A percentile compares a stretch with the other conserved stretches of the same genome.
These are phyloP conservation scores for Thereva unica DNA, from an alignment of 2,888 invertebrate genomes.

Conservation along the genomic window DNA sequence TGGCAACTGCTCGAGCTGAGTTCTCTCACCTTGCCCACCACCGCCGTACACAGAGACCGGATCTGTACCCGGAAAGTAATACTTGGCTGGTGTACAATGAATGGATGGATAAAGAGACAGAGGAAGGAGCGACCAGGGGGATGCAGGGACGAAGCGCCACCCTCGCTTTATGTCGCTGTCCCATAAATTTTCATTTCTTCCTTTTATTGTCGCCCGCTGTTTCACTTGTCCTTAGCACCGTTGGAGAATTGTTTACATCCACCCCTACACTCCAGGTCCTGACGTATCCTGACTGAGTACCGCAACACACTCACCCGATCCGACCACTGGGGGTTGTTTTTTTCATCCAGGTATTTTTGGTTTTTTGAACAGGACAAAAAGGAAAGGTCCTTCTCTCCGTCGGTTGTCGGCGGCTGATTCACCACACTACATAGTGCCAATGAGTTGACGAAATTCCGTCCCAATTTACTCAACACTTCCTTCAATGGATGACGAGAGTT, in stretches of 20 bases:
- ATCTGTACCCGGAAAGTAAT: too few relatives aligned
- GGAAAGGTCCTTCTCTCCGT: not conserved
- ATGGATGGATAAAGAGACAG: too few relatives aligned
- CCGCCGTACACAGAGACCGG: too few relatives aligned
- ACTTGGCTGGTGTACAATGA: too few relatives aligned
- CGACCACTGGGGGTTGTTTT: not conserved
- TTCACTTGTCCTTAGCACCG: conserved; percentile 27
- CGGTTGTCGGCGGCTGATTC: not conserved
- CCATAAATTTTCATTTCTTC: conserved; percentile 35
- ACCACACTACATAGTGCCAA: not conserved
- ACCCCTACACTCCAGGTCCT: not conserved
- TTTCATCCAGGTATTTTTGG: too few relatives aligned
- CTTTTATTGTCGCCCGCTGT: conserved; percentile 32
- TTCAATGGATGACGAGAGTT: conserved; percentile 11
- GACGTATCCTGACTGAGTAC: not conserved
- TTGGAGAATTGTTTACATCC: conserved; percentile 15
- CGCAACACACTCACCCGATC: not conserved
- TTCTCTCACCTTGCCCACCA: conserved; percentile 13
- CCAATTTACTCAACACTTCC: conserved; percentile 12
- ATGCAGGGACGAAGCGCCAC: not conserved
- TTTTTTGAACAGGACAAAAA: not conserved
- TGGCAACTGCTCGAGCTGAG: conserved; percentile 23
- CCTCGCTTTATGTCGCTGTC: conserved; percentile 28
- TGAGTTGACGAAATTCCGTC: conserved; percentile 21
- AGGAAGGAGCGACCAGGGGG: too few relatives aligned